A percentile compares a stretch with the other conserved stretches of the same genome.
phyloP scores from a whole-genome alignment of 2,113 vertebrate species.

The Larimichthys crocea region DNA sequence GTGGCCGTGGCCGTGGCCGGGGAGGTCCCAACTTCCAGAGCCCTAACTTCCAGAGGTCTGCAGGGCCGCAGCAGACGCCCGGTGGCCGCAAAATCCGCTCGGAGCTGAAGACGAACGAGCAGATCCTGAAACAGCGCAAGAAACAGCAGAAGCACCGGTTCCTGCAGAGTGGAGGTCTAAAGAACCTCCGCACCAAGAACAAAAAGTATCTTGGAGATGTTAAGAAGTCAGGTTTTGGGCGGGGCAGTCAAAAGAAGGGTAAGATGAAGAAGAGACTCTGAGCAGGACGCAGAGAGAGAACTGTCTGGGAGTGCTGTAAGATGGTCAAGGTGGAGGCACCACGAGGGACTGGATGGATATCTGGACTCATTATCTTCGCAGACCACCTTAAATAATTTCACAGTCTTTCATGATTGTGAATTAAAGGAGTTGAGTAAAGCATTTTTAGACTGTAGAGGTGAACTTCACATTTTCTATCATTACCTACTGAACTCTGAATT shows the following conservation, averaged over 20 bases:
- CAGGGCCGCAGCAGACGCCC: slow-evolving; percentile 14
- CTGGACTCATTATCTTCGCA: background rate
- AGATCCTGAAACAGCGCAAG: slow-evolving; percentile 94
- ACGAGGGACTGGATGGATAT: too few species aligned
- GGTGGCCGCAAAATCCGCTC: slow-evolving; percentile 77
- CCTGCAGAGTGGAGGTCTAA: slow-evolving; percentile 90
- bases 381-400: background rate
- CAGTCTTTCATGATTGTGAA: background rate
- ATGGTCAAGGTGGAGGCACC: background rate
- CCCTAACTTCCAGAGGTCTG: slow-evolving; percentile 15
- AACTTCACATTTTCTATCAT: background rate
- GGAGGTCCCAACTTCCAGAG: slow-evolving; percentile 1
- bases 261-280: slow-evolving; percentile 91
- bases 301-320: background rate
- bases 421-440: slow-evolving; percentile 9
- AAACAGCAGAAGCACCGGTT: slow-evolving; percentile 88
- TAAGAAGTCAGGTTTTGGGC: slow-evolving; percentile 90
- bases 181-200: slow-evolving; percentile 84
- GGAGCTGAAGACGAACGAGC: slow-evolving; percentile 90
- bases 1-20: slow-evolving; percentile 55
- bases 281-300: slow-evolving; percentile 37
- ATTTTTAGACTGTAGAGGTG: slow-evolving; percentile 6
- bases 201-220: slow-evolving; percentile 85
- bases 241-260: slow-evolving; percentile 87
- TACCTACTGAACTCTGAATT: background rate